A percentile compares a stretch with the other conserved stretches of the same genome.
Evolutionary conservation across 2,797 vertebrate species (phyloP).

Genomic region (Rhinatrema bivittatum): DNA sequence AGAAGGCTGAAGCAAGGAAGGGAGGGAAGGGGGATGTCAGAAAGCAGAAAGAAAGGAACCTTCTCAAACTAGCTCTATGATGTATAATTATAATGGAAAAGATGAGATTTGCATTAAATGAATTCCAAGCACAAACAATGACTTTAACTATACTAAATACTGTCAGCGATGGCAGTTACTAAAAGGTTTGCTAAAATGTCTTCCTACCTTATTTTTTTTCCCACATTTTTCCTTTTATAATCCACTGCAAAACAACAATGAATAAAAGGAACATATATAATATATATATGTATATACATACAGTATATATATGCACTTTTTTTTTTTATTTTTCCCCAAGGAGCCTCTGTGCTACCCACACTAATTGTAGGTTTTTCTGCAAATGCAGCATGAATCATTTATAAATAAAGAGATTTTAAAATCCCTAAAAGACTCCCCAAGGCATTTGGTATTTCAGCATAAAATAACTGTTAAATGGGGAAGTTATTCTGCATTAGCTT

Average conservation of each 20-base stretch:
- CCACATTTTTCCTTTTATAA: no score
- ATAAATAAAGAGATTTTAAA: constrained; percentile 81
- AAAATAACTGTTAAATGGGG: constrained; percentile 77
- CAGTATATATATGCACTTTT: constrained; percentile 39
- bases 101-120: no score
- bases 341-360: constrained; percentile 71
- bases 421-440: constrained; percentile 73
- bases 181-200: constrained; percentile 47
- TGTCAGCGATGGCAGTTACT: constrained; percentile 31
- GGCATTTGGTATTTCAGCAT: constrained; percentile 71
- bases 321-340: constrained; percentile 61
- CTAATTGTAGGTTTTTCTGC: constrained; percentile 81
- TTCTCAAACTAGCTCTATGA: no score
- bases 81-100: no score
- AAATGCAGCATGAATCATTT: constrained; percentile 79
- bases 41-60: no score
- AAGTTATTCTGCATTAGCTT: constrained; percentile 77
- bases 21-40: no score
- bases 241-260: constrained; percentile 50
- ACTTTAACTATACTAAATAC: constrained; percentile 33
- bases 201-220: constrained; percentile 21
- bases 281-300: constrained; percentile 49
- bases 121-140: no score
- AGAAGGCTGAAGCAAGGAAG: no score
- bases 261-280: constrained; percentile 39